Percentiles rank a stretch among this genome's conserved stretches.
These are phyloP conservation scores for Smutsia temminckii DNA, from an alignment of 2,797 vertebrate genomes.

Conservation along the genomic window DNA sequence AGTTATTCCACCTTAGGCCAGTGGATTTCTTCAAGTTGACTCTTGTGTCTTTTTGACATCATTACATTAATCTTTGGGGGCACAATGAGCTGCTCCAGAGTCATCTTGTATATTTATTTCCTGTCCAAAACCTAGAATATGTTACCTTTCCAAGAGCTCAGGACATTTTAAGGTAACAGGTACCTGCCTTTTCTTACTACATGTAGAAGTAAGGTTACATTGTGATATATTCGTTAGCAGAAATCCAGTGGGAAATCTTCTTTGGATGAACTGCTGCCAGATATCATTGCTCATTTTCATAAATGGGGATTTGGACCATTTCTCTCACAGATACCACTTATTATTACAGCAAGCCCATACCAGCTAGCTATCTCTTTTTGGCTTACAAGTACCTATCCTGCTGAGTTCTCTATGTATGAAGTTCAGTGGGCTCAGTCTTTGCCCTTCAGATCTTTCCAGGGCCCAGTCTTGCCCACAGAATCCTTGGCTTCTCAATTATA, in stretches of 20 bases:
- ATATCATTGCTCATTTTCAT: background rate
- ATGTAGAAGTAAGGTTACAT: background rate
- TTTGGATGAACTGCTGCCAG: background rate
- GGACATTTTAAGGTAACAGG: background rate
- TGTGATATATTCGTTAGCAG: background rate
- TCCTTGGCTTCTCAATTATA: background rate
- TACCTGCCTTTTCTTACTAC: background rate
- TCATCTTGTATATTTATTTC: background rate
- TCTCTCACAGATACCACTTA: background rate
- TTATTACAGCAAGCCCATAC: background rate
- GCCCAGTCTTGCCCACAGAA: background rate
- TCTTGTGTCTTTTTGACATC: background rate
- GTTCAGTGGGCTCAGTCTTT: background rate
- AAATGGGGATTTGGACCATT: background rate
- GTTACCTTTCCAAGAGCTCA: background rate
- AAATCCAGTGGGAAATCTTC: background rate
- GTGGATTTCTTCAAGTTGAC: background rate
- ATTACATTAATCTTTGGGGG: background rate
- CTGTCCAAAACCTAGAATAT: background rate
- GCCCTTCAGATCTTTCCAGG: background rate
- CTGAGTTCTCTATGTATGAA: background rate
- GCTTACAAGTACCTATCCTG: background rate
- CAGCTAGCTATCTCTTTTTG: background rate
- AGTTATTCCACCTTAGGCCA: background rate
- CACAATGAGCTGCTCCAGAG: background rate